These are phyloP conservation scores for Nannospalax galili DNA, from an alignment of 2,113 vertebrate species.

Conservation along the genomic window DNA sequence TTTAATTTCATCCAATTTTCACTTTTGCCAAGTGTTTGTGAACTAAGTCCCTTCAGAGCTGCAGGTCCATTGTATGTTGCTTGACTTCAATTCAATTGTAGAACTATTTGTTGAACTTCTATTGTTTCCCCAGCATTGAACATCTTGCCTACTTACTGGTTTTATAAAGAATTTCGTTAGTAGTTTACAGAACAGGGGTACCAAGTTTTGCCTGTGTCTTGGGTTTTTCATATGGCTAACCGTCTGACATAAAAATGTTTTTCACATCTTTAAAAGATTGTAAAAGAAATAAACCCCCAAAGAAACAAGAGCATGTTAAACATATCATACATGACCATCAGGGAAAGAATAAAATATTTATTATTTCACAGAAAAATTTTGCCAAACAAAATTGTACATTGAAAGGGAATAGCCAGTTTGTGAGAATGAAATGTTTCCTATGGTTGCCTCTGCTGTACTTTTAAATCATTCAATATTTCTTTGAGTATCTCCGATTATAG, in stretches of 20 bases:
- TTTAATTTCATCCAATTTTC: slow-evolving; percentile 16
- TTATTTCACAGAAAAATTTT: slow-evolving; percentile 37
- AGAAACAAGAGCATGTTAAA: slow-evolving; percentile 7
- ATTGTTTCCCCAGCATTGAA: neutral
- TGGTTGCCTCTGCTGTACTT: slow-evolving; percentile 51
- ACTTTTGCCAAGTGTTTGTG: neutral
- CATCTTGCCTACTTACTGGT: neutral
- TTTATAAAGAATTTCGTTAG: slow-evolving; percentile 12
- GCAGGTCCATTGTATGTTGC: neutral
- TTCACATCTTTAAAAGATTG: slow-evolving; percentile 2
- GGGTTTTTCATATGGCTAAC: neutral
- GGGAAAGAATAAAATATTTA: slow-evolving; percentile 36
- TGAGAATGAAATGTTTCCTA: slow-evolving; percentile 17
- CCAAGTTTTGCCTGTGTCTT: neutral
- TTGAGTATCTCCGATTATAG: neutral
- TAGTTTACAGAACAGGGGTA: neutral
- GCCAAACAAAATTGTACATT: slow-evolving; percentile 23
- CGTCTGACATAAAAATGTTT: neutral
- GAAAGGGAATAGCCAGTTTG: neutral
- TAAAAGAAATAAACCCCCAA: slow-evolving; percentile 40
- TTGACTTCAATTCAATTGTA: slow-evolving; percentile 45
- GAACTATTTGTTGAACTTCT: neutral
- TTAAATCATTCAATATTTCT: slow-evolving; percentile 13
- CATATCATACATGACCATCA: neutral
- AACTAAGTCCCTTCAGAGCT: slow-evolving; percentile 35